Percentiles rank a stretch among this genome's conserved stretches.
These are phyloP conservation scores for Uropetala carovei DNA, from an alignment of 2,888 invertebrate species.

Conservation along the genomic window DNA sequence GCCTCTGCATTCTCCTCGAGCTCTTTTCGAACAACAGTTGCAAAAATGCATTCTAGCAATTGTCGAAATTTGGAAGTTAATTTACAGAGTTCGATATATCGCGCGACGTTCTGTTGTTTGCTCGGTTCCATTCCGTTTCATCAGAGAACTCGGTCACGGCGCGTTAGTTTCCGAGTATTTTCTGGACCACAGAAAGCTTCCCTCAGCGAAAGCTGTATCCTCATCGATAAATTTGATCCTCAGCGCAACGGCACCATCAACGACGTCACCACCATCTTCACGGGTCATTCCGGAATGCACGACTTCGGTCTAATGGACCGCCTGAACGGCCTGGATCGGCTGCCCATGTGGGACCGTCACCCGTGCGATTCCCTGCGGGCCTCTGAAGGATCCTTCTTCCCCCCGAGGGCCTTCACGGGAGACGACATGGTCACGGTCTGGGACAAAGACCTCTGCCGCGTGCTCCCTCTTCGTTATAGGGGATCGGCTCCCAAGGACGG, in stretches of 20 bases:
- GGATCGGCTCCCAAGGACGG: constrained; percentile 84
- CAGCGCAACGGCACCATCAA: constrained; percentile 89
- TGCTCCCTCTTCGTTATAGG: constrained; percentile 85
- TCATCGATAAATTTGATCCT: too few relatives aligned
- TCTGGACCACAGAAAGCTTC: too few relatives aligned
- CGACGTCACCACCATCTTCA: constrained; percentile 88
- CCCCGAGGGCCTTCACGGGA: constrained; percentile 84
- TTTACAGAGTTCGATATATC: too few relatives aligned
- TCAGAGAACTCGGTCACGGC: too few relatives aligned
- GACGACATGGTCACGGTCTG: constrained; percentile 85
- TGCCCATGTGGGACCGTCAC: constrained; percentile 85
- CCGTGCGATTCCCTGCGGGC: constrained; percentile 83
- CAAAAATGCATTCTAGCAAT: too few relatives aligned
- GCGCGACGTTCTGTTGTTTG: too few relatives aligned
- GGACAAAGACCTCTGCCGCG: constrained; percentile 91
- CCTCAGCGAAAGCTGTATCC: too few relatives aligned
- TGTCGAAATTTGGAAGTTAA: too few relatives aligned
- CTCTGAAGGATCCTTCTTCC: constrained; percentile 90
- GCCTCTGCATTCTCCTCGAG: too few relatives aligned
- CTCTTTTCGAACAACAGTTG: too few relatives aligned
- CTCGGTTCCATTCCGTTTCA: too few relatives aligned
- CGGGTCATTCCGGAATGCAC: constrained; percentile 85
- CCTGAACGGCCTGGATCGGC: constrained; percentile 85
- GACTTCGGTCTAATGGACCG: constrained; percentile 87
- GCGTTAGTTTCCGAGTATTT: too few relatives aligned